Conservation (phyloP, 1,140 invertebrate species). For the Caenorhabditis tropicalis region DNA sequence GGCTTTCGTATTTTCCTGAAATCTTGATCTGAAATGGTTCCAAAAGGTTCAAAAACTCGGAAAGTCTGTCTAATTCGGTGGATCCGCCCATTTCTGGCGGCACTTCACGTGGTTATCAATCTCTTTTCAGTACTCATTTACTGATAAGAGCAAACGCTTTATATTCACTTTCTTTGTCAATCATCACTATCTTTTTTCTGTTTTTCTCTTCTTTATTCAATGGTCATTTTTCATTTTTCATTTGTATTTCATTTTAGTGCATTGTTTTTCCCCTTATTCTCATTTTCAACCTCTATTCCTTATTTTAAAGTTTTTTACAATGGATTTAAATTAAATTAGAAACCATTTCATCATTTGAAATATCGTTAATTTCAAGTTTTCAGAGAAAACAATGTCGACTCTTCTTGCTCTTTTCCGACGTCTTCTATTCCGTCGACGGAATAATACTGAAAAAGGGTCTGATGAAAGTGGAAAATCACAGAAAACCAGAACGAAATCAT, state of each 20-base stretch:
- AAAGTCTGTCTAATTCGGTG: neutral
- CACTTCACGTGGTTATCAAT: conserved; percentile 40
- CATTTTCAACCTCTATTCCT: neutral
- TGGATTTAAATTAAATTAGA: no score
- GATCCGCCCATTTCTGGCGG: conserved; percentile 26
- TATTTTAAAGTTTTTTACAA: neutral
- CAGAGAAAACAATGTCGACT: neutral
- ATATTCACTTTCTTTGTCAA: conserved; percentile 32
- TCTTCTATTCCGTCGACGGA: conserved; percentile 10
- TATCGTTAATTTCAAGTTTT: neutral
- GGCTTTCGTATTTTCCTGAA: neutral
- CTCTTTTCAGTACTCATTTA: conserved; percentile 8
- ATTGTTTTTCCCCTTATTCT: no score
- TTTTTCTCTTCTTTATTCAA: neutral
- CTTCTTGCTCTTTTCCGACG: conserved; percentile 24
- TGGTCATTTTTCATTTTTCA: neutral
- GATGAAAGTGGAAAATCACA: conserved; percentile 27
- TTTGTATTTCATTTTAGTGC: neutral
- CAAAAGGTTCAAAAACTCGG: conserved; percentile 16
- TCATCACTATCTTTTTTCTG: neutral
- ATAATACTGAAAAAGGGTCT: neutral
- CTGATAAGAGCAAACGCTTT: conserved; percentile 18
- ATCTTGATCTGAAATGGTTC: neutral
- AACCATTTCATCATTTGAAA: no score
- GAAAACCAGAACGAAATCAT: neutral